Base-by-base conservation (phyloP, 2,888 invertebrate genomes). In the Cremastinae sp. region DNA sequence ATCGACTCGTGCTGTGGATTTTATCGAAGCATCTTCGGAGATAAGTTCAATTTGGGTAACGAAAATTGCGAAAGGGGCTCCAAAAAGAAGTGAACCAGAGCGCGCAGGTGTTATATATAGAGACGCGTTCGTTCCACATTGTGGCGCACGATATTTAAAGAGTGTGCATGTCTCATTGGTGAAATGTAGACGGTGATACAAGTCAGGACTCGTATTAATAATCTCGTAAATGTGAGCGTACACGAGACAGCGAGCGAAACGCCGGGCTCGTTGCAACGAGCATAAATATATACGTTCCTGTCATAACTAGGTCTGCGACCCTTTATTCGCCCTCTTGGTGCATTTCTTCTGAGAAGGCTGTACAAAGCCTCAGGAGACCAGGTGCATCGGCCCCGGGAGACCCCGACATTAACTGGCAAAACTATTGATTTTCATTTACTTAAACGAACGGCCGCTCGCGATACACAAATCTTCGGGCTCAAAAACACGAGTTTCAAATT, bases 341-440 rank as follows among this genome's bases (percentile, higher is more conserved):
- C 49, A 39, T n/a, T 59, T 41, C 69, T 69, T 39, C 39, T 18
- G 58, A 28, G 59, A 59, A 39, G 39, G 49, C 41, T 14, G 49
- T 45, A 43, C 58, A 62, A 45, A 43, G 45, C 35, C 37, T 47
- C 53, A 70, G 41, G 53, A 37, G 69, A 70, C 70, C 77, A 84
- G 82, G 86, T 85, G 83, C 86, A 86, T 85, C 86, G 85, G 83
- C 84, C 74, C 37, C 73, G 61, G 22, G 53, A 61, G 16, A 20
- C 83, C 75, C 45, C 59, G 73, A 74, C 80, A 78, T 78, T 75
- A 79, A 81, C 70, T 8, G 39, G 82, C 85, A 84, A 85, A 83
- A 85, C 80, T 85, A 86, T 86, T 85, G 86, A 86, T 86, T 86
- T 85, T 85, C 85, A 82, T 85, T 85, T 82, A 82, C 80, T 28